These are phyloP conservation scores for Noctua pronuba DNA, from an alignment of 2,888 invertebrate species.

Conservation along the genomic window DNA sequence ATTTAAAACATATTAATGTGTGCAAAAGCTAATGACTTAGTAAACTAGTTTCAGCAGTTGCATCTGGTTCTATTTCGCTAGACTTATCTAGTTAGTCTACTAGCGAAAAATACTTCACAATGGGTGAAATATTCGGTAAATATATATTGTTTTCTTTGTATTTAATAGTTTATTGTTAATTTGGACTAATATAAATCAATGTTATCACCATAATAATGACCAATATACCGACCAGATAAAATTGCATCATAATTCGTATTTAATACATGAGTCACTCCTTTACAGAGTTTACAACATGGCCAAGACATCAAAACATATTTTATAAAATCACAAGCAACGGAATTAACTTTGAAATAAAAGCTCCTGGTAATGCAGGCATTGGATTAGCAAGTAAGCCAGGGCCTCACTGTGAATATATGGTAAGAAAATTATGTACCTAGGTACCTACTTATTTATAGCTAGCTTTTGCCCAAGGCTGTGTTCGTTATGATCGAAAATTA, in stretches of 20 bases:
- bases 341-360: conserved; percentile 77
- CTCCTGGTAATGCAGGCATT: conserved; percentile 71
- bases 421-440: conserved; percentile 59
- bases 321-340: conserved; percentile 76
- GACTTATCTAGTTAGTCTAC: not conserved
- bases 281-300: conserved; percentile 77
- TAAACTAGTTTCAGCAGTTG: not conserved
- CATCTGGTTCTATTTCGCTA: not conserved
- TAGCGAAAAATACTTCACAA: conserved; percentile 7
- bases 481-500: not conserved
- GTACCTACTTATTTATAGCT: not conserved
- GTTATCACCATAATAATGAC: not conserved
- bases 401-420: conserved; percentile 71
- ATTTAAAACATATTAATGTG: not conserved
- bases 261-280: conserved; percentile 48
- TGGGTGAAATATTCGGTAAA: conserved; percentile 62
- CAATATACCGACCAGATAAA: not conserved
- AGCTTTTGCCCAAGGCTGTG: not conserved
- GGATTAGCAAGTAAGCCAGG: conserved; percentile 73
- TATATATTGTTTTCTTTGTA: conserved; percentile 5
- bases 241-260: conserved; percentile 31
- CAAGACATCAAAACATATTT: conserved; percentile 72
- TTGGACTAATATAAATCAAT: not conserved
- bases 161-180: not conserved
- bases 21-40: not conserved